Evolutionary conservation across 2,113 vertebrate species (phyloP).

Genomic region (Sus scrofa): T2T-Sscrofa CM000814.6:76708501-76709000

Average conservation of each 20-base stretch:
- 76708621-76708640: neutral
- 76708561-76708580: too few species aligned
- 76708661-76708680: neutral
- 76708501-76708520: too few species aligned
- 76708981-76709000: too few species aligned
- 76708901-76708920: neutral
- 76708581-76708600: too few species aligned
- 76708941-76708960: neutral
- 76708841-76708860: neutral
- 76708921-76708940: neutral
- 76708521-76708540: too few species aligned
- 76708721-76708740: neutral
- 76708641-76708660: neutral
- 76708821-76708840: neutral
- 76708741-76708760: neutral
- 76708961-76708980: too few species aligned
- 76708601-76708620: too few species aligned
- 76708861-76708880: neutral
- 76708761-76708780: neutral
- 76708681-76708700: neutral
- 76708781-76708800: neutral
- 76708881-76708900: neutral
- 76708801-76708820: fast-evolving
- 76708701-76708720: neutral
- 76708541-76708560: too few species aligned